Evolutionary conservation across 2,797 vertebrate genomes (phyloP).

Genomic region (Enteromius treurensis): DNA sequence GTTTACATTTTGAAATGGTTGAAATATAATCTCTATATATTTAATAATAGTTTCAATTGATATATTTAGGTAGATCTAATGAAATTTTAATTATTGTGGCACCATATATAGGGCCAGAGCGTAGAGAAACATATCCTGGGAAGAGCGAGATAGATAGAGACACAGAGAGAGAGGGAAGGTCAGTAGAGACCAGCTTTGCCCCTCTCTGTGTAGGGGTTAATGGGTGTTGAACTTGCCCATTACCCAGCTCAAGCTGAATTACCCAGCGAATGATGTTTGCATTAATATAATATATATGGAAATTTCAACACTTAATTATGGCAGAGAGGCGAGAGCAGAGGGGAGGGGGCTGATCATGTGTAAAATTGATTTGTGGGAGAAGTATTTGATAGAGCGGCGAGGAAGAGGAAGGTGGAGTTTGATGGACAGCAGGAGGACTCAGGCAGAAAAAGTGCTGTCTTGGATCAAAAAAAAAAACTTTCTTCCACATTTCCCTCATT

Average conservation of each 20-base stretch:
- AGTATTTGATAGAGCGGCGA: conserved; percentile 97
- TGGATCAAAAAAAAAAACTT: conserved; percentile 69
- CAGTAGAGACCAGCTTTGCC: conserved; percentile 87
- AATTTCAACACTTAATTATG: conserved; percentile 99
- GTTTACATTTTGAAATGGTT: neutral
- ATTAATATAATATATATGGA: conserved; percentile 99
- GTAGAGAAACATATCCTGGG: conserved; percentile 23
- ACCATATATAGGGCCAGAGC: conserved; percentile 3
- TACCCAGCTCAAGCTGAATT: conserved; percentile 99
- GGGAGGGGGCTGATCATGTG: conserved; percentile 99
- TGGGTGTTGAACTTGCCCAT: conserved; percentile 99
- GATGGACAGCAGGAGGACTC: conserved; percentile 86
- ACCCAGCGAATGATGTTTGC: conserved; percentile 99
- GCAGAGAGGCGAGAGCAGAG: conserved; percentile 94
- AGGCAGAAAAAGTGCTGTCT: conserved; percentile 83
- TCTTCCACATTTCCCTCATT: conserved; percentile 62
- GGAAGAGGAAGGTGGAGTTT: conserved; percentile 81
- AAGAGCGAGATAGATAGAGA: conserved; percentile 71
- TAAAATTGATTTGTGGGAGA: conserved; percentile 99
- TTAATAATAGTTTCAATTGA: neutral
- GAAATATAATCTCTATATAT: neutral
- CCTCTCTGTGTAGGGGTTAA: conserved; percentile 97
- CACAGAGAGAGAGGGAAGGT: conserved; percentile 81
- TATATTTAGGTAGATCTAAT: neutral
- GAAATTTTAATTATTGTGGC: neutral